Evolutionary conservation across 2,797 vertebrate genomes (phyloP), one percentile per base, ranked within the genome.

Genomic region (Heterohyrax brucei): DNA sequence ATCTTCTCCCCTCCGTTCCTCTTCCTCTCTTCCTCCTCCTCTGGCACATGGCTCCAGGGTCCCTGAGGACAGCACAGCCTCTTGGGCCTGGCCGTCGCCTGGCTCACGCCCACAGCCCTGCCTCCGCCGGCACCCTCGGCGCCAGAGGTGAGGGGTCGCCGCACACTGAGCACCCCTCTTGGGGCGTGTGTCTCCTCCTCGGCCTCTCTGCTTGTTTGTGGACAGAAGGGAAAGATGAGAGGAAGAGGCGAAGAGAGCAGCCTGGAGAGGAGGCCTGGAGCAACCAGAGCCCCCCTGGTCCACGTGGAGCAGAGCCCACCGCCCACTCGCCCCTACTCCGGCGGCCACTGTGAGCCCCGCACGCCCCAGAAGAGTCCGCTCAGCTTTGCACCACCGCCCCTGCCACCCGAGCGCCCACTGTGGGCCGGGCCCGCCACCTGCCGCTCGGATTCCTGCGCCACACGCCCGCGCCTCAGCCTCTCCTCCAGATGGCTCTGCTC

Each of bases 61-160:
- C 33, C 24, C 75, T 59, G 59, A 3, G 0, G 3, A 9, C 66
- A 14, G 14, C 28, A n/a, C 2, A 3, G 30, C 50, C 24, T 50
- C 24, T 33, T 28, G 0, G 61, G 24, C 7, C 22, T 5, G 12
- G 28, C n/a, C n/a, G n/a, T n/a, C 2, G 0, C 30, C 0, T 7
- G 9, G 30, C 48, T 39, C 1, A 1, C 19, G 1, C 2, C n/a
- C n/a, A 14, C 0, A 19, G 53, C 5, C 7, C 16, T 0, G 2
- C 44, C 12, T 73, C 21, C 0, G n/a, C 16, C 59, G 16, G 0
- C 0, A 0, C 12, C 28, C 16, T 18, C 4, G 0, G 13, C 0
- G 28, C 50, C n/a, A 53, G 22, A 3, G 14, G 1, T 0, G 21
- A 44, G 44, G 18, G 30, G 24, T 28, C 8, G 2, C 5, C 72